Base-by-base conservation (phyloP, 1,140 invertebrate genomes). In the Pogonomyrmex barbatus region DNA sequence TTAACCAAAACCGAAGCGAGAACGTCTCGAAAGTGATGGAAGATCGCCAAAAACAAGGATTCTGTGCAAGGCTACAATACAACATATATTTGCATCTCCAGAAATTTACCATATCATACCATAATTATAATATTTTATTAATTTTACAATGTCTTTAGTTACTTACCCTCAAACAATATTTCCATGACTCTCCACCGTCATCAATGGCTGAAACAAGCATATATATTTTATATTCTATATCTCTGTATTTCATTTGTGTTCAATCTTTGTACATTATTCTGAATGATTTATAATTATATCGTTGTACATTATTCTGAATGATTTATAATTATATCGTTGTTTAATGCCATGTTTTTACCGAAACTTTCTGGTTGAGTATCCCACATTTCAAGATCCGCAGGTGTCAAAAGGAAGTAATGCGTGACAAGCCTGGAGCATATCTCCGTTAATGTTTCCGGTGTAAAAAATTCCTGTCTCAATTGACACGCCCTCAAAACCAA, bases 101-200 rank as follows among this genome's bases (percentile, higher is more conserved):
- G 78, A 76, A 76, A 24, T 71, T 96, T 86, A 86, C 24, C 71
- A 75, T 65, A 87, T 63, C 65, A 65, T 39, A 17, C 10, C 75
- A 87, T 82, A 88, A 76, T 12, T 47, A 81, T 56, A 75, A 24
- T 42, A 71, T 65, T 60, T 82, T 33, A 76, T 63, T 50, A 76
- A 47, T 76, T 77, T 56, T 70, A 52, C 4, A 62, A 83, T 58
- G 47, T 67, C 58, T 52, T 68, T 10, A 45, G 60, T 81, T 67
- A 95, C 95, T 96, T 95, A 98, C 98, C 96, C 97, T 96, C 65
- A 99, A 95, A 91, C 97, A 98, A 93, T 98, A 99, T 93, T 98
- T 99, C 97, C 98, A 99, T 58, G 97, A 97, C 94, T 99, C 98
- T 12, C 98, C 98, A 39, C 96, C 96, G 95, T 98, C 98, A 93